A percentile compares a stretch with the other conserved stretches of the same genome.
Conservation (phyloP, 1,140 invertebrate genomes). For the Trialeurodes vaporariorum region DNA sequence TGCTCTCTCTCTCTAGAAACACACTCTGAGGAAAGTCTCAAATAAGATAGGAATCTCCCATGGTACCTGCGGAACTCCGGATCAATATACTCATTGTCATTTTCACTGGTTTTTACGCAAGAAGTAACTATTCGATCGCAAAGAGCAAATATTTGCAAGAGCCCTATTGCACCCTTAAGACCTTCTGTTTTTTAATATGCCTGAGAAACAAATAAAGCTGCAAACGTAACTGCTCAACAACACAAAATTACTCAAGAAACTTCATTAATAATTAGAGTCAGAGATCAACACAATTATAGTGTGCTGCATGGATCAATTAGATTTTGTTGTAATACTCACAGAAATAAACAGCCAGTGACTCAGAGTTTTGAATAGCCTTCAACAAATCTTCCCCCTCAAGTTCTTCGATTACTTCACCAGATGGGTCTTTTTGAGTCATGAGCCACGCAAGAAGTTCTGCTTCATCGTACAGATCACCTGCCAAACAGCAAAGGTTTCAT, state of each 20-base stretch:
- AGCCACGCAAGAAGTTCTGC: conserved; percentile 81
- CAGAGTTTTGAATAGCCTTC: conserved; percentile 64
- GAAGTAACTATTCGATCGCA: too few relatives aligned
- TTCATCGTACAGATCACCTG: conserved; percentile 80
- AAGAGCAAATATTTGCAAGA: too few relatives aligned
- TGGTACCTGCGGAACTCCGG: too few relatives aligned
- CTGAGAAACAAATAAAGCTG: not conserved
- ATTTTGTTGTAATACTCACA: conserved; percentile 66
- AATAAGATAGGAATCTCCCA: too few relatives aligned
- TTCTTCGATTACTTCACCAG: conserved; percentile 80
- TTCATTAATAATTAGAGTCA: not conserved
- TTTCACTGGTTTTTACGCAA: too few relatives aligned
- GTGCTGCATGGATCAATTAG: too few relatives aligned
- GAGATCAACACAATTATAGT: too few relatives aligned
- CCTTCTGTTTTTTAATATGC: not conserved
- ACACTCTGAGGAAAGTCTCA: too few relatives aligned
- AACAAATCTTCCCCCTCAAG: conserved; percentile 71
- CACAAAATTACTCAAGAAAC: too few relatives aligned
- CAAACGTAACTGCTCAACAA: not conserved
- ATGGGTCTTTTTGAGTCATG: conserved; percentile 77
- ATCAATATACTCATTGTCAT: too few relatives aligned
- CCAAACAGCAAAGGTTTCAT: conserved; percentile 22
- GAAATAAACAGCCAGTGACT: conserved; percentile 81
- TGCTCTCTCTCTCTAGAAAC: too few relatives aligned
- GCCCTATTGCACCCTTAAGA: too few relatives aligned